These are phyloP conservation scores for Hyles vespertilio DNA, from an alignment of 1,140 invertebrate species.

Conservation along the genomic window DNA sequence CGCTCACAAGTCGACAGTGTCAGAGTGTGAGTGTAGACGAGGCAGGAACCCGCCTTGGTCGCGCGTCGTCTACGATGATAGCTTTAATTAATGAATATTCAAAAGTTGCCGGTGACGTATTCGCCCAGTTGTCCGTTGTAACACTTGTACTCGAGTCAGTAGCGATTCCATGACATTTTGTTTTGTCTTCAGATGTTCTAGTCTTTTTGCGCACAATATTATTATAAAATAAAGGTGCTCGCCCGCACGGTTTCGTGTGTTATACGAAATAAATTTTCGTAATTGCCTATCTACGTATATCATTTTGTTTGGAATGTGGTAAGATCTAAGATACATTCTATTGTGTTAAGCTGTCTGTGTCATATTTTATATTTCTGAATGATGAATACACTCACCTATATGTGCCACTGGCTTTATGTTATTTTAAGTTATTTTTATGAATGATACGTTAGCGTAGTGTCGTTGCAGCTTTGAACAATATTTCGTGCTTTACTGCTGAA, in stretches of 20 bases:
- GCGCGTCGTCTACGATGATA: constrained; percentile 43
- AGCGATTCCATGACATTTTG: constrained; percentile 51
- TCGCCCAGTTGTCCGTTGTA: constrained; percentile 13
- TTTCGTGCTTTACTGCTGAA: constrained; percentile 72
- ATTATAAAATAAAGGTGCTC: constrained; percentile 61
- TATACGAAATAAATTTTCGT: constrained; percentile 49
- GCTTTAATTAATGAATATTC: constrained; percentile 58
- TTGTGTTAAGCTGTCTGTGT: constrained; percentile 57
- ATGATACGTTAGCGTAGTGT: constrained; percentile 55
- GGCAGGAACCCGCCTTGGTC: constrained; percentile 11
- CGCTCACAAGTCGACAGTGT: background rate
- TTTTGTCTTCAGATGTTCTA: constrained; percentile 60
- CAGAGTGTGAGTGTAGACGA: constrained; percentile 1
- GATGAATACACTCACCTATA: constrained; percentile 46
- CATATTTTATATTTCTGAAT: constrained; percentile 34
- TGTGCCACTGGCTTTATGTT: constrained; percentile 69
- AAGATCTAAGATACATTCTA: constrained; percentile 11
- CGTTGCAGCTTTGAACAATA: constrained; percentile 73
- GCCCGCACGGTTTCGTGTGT: constrained; percentile 60
- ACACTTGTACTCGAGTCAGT: constrained; percentile 14
- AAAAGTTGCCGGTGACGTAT: constrained; percentile 21
- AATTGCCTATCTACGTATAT: constrained; percentile 7
- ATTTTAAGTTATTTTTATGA: constrained; percentile 54
- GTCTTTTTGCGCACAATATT: constrained; percentile 70
- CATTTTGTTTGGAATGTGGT: background rate